These are phyloP conservation scores for Erethizon dorsatum DNA, from an alignment of 2,797 vertebrate genomes.

Conservation along the genomic window DNA sequence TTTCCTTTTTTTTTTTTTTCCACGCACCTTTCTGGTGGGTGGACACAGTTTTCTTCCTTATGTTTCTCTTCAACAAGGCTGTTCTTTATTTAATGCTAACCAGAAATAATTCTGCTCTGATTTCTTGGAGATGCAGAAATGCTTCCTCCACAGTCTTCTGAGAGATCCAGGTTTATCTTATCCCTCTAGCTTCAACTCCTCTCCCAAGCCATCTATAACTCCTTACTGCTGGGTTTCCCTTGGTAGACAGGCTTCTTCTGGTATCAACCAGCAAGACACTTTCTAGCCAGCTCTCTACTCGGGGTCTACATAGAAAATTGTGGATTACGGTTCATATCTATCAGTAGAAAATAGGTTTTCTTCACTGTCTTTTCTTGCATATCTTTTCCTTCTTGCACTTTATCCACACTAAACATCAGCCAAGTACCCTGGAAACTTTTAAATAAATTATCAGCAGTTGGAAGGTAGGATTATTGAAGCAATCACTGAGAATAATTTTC, in stretches of 20 bases:
- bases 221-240: neutral
- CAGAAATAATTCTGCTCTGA: neutral
- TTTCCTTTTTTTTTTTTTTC: neutral
- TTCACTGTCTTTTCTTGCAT: neutral
- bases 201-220: neutral
- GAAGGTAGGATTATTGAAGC: neutral
- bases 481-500: slow-evolving; percentile 39
- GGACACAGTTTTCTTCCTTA: neutral
- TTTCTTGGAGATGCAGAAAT: neutral
- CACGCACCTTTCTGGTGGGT: neutral
- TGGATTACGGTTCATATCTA: neutral
- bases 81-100: neutral
- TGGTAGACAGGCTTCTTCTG: neutral
- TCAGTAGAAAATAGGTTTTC: neutral
- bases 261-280: neutral
- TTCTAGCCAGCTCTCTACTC: neutral
- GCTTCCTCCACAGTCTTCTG: neutral
- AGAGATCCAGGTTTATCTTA: neutral
- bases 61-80: slow-evolving; percentile 17
- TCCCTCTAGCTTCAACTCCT: neutral
- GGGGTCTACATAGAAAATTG: neutral
- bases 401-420: neutral
- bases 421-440: neutral
- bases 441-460: slow-evolving; percentile 46
- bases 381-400: neutral